Evolutionary conservation across 2,797 vertebrate genomes (phyloP).

Genomic region (Microchirus variegatus): DNA sequence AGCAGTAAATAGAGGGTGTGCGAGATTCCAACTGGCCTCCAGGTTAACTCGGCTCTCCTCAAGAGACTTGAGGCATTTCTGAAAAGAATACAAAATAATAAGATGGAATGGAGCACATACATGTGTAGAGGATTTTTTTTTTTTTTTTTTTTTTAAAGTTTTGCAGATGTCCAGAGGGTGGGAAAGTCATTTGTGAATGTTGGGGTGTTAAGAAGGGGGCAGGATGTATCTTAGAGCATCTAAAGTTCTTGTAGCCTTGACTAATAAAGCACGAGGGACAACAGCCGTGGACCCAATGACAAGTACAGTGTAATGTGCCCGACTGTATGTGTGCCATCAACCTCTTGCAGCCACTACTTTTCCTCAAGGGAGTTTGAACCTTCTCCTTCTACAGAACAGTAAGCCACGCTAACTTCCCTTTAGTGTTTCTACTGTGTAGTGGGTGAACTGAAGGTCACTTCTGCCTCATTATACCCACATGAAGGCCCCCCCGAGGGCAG

Average conservation of each 20-base stretch:
- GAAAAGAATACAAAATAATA: constrained; percentile 36
- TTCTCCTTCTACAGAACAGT: constrained; percentile 25
- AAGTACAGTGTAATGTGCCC: constrained; percentile 9
- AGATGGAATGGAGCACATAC: constrained; percentile 10
- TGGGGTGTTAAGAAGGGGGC: constrained; percentile 8
- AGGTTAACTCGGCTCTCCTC: constrained; percentile 16
- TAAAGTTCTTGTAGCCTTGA: constrained; percentile 14
- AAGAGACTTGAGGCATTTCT: constrained; percentile 34
- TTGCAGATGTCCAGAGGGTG: background rate
- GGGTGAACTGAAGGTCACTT: constrained; percentile 29
- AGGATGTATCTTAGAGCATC: constrained; percentile 26
- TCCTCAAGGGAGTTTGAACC: constrained; percentile 21
- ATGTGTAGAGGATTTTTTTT: no score
- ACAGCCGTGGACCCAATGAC: constrained; percentile 6
- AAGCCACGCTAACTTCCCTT: constrained; percentile 9
- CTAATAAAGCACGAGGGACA: constrained; percentile 56
- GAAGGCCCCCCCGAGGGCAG: constrained; percentile 19
- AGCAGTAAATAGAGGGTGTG: background rate
- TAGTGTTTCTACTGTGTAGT: constrained; percentile 16
- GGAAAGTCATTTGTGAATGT: constrained; percentile 15
- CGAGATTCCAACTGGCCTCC: constrained; percentile 35
- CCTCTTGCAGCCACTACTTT: background rate
- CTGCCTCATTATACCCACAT: constrained; percentile 43
- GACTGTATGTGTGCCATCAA: constrained; percentile 25
- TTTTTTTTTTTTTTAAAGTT: no score